These are phyloP conservation scores for Procavia capensis DNA, from an alignment of 2,113 vertebrate genomes.

Conservation along the genomic window DNA sequence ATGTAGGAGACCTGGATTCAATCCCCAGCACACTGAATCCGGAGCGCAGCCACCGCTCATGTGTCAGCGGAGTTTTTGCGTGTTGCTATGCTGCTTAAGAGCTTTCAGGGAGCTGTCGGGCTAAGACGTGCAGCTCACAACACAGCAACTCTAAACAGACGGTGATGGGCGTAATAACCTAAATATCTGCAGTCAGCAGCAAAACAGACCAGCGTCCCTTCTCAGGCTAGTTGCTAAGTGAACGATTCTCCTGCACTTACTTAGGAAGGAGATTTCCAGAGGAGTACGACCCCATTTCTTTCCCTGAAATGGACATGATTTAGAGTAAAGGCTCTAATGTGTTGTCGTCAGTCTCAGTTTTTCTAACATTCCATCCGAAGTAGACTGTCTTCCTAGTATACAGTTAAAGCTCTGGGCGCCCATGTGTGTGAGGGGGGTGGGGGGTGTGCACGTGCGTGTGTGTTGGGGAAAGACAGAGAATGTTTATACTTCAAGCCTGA, in stretches of 20 bases:
- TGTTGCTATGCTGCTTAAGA: not conserved
- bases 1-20: not conserved
- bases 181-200: not conserved
- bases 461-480: no score
- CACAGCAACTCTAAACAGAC: not conserved
- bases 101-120: not conserved
- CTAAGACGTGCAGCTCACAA: not conserved
- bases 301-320: not conserved
- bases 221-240: not conserved
- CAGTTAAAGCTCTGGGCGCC: not conserved
- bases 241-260: not conserved
- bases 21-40: not conserved
- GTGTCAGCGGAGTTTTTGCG: not conserved
- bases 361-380: not conserved
- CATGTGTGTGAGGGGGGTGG: not conserved
- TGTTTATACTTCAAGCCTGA: constrained; percentile 8
- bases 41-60: not conserved
- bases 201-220: not conserved
- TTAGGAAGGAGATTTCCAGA: not conserved
- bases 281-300: not conserved
- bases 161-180: not conserved
- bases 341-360: not conserved
- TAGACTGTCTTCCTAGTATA: not conserved
- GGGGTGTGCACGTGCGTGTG: not conserved
- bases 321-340: not conserved